Evolutionary conservation across 2,113 vertebrate genomes (phyloP).

Genomic region (Epinephelus moara): DNA sequence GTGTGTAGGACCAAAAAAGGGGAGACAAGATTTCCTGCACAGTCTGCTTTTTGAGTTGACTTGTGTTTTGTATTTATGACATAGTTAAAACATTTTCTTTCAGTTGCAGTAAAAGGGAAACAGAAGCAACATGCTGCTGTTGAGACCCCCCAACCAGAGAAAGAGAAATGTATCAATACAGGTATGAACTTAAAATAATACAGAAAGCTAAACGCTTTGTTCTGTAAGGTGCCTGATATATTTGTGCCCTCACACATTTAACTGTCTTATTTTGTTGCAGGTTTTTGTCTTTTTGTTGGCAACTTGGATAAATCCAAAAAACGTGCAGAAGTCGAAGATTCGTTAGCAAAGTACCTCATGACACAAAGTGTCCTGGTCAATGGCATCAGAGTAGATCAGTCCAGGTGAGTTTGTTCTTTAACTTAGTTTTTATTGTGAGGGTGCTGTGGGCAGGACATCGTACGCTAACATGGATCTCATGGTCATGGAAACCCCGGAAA

Average conservation of each 20-base stretch:
- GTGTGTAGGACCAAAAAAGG: neutral
- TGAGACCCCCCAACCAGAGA: constrained; percentile 58
- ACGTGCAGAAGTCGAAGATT: constrained; percentile 54
- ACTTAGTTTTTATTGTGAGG: neutral
- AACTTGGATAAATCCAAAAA: constrained; percentile 73
- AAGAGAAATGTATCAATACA: constrained; percentile 58
- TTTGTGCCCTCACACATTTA: neutral
- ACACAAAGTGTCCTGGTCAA: constrained; percentile 67
- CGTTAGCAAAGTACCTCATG: constrained; percentile 65
- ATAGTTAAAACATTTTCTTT: neutral
- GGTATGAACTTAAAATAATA: constrained; percentile 44
- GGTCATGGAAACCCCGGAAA: no score
- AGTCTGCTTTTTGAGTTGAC: neutral
- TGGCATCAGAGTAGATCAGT: constrained; percentile 60
- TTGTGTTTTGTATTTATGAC: neutral
- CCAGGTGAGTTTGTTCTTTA: constrained; percentile 50
- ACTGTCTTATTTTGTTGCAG: constrained; percentile 46
- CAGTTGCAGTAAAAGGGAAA: constrained; percentile 59
- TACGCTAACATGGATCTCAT: no score
- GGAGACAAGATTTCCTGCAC: neutral
- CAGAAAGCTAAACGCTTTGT: neutral
- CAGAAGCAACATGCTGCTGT: neutral
- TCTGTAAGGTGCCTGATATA: neutral
- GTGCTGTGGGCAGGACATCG: neutral
- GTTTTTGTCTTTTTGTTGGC: constrained; percentile 70